Evolutionary conservation across 2,888 invertebrate species (phyloP), one percentile per base, ranked within the genome.

Genomic region (Euplagia quadripunctaria): DNA sequence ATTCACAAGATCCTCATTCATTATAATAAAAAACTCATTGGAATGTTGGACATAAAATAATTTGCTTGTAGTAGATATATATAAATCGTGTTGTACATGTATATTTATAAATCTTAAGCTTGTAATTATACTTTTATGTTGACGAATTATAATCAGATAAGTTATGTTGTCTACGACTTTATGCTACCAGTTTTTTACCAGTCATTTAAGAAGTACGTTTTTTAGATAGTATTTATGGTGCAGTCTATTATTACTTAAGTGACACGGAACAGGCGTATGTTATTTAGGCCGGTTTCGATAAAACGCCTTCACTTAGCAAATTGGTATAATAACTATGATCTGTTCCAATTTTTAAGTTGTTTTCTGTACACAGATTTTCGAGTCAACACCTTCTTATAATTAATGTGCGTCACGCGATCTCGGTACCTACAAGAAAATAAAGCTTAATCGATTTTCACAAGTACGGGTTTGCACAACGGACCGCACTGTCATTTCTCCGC

Each of bases 331-430:
- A 87, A 91, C 90, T 91, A 92, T 94, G 89, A 93, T 94, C 93
- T 92, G 90, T 89, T 86, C 87, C 89, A 91, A 89, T 88, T 89
- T 90, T 88, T 88, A 89, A 91, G 88, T 90, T 85, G 87, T 89
- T 89, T 86, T 89, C 88, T 88, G 90, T 89, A 88, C 85, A 90
- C 88, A 86, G 91, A 92, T 95, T 94, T 94, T 93, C 93, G 91
- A 91, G 94, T 95, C 94, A 94, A 95, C 95, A 95, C 95, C 94
- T 94, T 86, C 79, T 83, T 86, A 90, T 94, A 95, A 95, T 95
- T 95, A 94, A 92, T 87, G 89, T 87, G 85, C 90, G 93, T 93
- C 95, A 95, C 94, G 95, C 94, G 92, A 94, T 91, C 91, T 86
- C 85, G 79, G 87, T 87, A 89, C 87, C 86, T 88, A 91, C 87